These are phyloP conservation scores for Palythoa heliodiscus DNA, from an alignment of 92 coral and sea anemone species.

Conservation along the genomic window DNA sequence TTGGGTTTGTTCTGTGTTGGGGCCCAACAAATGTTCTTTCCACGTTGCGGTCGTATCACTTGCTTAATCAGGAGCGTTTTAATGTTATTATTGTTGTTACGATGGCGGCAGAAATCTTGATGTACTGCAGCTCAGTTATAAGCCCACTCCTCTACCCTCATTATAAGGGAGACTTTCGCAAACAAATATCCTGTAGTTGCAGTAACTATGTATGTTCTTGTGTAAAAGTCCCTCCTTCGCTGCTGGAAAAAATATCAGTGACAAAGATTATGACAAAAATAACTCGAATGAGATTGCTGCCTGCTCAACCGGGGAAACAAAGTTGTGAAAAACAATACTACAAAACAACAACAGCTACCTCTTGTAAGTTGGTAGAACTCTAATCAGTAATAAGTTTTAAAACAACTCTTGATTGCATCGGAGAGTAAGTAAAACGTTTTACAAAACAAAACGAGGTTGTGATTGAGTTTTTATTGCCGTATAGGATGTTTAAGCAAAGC, in stretches of 20 bases:
- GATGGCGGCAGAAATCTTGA: conserved; percentile 24
- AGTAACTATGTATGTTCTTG: neutral
- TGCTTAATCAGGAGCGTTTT: conserved; percentile 24
- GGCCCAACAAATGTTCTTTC: conserved; percentile 49
- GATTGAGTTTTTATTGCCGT: too few relatives aligned
- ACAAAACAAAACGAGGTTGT: too few relatives aligned
- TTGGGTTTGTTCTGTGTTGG: conserved; percentile 49
- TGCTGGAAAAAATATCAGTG: neutral
- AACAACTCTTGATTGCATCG: too few relatives aligned
- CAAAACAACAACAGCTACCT: too few relatives aligned
- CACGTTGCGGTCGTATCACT: conserved; percentile 53
- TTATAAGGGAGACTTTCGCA: conserved; percentile 59
- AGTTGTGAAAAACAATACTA: too few relatives aligned
- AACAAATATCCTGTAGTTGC: conserved; percentile 11
- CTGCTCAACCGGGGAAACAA: too few relatives aligned
- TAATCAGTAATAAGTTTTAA: too few relatives aligned
- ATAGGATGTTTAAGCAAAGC: too few relatives aligned
- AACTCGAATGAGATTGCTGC: too few relatives aligned
- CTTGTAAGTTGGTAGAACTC: too few relatives aligned
- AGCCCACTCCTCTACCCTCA: conserved; percentile 66
- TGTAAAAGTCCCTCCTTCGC: neutral
- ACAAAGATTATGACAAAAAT: neutral
- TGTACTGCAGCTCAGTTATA: conserved; percentile 55
- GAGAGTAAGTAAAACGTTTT: too few relatives aligned
- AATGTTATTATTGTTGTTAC: conserved; percentile 38